Evolutionary conservation across 2,113 vertebrate species (phyloP).

Genomic region (Vulpes lagopus): DNA sequence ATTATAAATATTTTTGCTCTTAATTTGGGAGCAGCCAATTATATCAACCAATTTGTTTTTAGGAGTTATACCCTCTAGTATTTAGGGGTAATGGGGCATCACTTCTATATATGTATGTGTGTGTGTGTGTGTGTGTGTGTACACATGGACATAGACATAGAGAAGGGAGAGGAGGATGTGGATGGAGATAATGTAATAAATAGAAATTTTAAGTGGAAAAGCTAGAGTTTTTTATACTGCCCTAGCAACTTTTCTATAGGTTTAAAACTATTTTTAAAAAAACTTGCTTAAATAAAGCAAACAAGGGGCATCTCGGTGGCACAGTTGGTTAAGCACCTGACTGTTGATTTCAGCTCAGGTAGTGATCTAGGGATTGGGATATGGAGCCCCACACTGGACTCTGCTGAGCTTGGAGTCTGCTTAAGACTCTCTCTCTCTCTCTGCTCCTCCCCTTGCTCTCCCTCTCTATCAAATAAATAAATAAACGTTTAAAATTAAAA

Average conservation of each 20-base stretch:
- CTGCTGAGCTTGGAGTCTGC: background rate
- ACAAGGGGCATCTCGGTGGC: background rate
- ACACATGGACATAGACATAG: background rate
- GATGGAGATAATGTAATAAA: background rate
- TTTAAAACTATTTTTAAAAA: background rate
- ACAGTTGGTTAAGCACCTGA: background rate
- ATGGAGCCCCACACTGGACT: background rate
- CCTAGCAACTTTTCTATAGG: background rate
- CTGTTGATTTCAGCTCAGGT: background rate
- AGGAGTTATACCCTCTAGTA: background rate
- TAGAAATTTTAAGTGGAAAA: background rate
- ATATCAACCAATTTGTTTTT: background rate
- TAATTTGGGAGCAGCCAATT: too few relatives aligned
- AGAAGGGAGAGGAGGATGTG: background rate
- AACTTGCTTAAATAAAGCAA: background rate
- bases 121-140: background rate
- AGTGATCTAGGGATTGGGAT: background rate
- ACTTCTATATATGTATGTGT: background rate
- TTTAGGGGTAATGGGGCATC: background rate
- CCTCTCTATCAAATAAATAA: too few relatives aligned
- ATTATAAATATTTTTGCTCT: too few relatives aligned
- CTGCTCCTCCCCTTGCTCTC: background rate
- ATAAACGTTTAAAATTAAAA: too few relatives aligned
- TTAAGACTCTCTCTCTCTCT: background rate
- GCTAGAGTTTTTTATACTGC: background rate